Evolutionary conservation across 2,888 invertebrate species (phyloP), one percentile per base, ranked within the genome.

Genomic region (Pollenia amentaria): DNA sequence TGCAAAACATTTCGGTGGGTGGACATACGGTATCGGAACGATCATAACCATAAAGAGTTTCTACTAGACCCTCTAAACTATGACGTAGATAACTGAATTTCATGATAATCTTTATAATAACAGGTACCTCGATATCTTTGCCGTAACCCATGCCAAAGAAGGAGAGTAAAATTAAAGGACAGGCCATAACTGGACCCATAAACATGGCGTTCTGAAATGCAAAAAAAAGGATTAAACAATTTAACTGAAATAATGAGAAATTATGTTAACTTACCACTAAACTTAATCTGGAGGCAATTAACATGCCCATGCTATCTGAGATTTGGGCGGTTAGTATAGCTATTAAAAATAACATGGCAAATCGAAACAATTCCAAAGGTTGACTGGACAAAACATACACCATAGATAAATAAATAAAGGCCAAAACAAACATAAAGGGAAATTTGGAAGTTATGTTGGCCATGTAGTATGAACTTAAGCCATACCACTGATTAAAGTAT

Each of bases 81-180:
- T 97, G 96, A 11, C 98, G 95, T 80, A 98, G 94, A 92, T 96
- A 98, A 84, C 98, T 98, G 75, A 96, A 94, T 88, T 97, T 96
- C 94, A 98, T 96, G 0, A 97, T 94, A 90, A 98, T 94, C 88
- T 95, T 95, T 92, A 98, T 96, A 88, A 97, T 95, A 0, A 95
- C 91, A 0, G 98, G 96, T 21, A 97, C 90, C 70, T 92, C 95
- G 0, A 96, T 96, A 0, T 95, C 94, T n/a, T 94, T 94, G 1
- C 97, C 97, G 84, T 96, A 96, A 7, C 98, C 98, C 90, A 98
- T 96, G 44, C 98, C 97, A 91, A 97, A 97, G 0, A 96, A 97
- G 7, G 98, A 97, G 69, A 98, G 94, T 79, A 99, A 93, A 95
- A 99, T 97, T 12, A 99, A 94, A 0, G 98, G 98, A 7, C 98